Evolutionary conservation across 2,888 invertebrate genomes (phyloP).

Genomic region (Epiblema foenella): DNA sequence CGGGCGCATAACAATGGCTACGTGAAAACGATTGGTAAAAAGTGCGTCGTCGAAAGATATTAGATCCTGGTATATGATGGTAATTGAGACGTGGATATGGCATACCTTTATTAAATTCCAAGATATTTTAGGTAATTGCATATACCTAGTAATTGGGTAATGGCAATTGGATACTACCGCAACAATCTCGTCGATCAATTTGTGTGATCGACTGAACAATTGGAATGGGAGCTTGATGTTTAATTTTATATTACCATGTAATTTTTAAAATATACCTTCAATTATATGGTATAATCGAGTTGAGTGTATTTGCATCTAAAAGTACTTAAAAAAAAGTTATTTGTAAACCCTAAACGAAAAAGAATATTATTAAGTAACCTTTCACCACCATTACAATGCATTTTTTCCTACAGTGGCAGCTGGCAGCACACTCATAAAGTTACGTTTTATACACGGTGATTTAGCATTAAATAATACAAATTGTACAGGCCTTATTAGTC

Average conservation of each 20-base stretch:
- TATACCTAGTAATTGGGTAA: background rate
- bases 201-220: background rate
- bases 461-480: slow-evolving; percentile 11
- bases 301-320: background rate
- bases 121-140: background rate
- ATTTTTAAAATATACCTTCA: too few relatives aligned
- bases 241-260: too few relatives aligned
- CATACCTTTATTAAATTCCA: background rate
- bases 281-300: background rate
- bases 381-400: background rate
- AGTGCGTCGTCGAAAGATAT: background rate
- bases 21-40: slow-evolving; percentile 29
- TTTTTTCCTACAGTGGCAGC: too few relatives aligned
- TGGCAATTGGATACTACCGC: background rate
- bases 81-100: background rate
- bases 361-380: background rate
- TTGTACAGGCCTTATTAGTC: slow-evolving; percentile 38
- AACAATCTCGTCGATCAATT: background rate
- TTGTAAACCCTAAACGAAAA: background rate
- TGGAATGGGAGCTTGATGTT: background rate
- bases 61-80: background rate
- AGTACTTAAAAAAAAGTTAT: background rate
- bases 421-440: background rate
- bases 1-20: slow-evolving; percentile 25
- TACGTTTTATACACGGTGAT: slow-evolving; percentile 26